Conservation (phyloP, 92 coral and sea anemone species). For the Heteractis magnifica region DNA sequence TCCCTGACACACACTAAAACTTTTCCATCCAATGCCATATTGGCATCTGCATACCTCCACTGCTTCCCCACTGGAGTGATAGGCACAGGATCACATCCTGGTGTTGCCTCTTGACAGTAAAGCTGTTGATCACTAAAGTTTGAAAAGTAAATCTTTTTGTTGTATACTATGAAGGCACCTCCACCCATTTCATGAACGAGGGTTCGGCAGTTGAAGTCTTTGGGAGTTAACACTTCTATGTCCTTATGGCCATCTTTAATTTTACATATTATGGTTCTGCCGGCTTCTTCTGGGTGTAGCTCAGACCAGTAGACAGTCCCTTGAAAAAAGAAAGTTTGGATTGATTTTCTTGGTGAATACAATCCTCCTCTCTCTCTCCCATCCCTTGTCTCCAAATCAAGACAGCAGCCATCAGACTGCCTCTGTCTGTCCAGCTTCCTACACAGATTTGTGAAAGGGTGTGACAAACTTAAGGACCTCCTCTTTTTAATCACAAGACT, state of each 20-base stretch:
- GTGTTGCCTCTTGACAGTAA: constrained; percentile 69
- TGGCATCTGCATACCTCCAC: constrained; percentile 93
- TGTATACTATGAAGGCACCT: constrained; percentile 84
- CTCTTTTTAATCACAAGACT: too few species aligned
- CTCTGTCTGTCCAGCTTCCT: too few species aligned
- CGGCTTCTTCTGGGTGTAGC: constrained; percentile 77
- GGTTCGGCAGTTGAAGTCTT: constrained; percentile 79
- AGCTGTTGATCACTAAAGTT: constrained; percentile 88
- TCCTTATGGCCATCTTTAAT: constrained; percentile 47
- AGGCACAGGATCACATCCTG: constrained; percentile 27
- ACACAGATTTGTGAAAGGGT: too few species aligned
- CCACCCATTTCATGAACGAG: constrained; percentile 97
- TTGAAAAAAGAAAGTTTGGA: constrained; percentile 9
- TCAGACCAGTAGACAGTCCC: constrained; percentile 91
- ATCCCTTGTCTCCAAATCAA: too few species aligned
- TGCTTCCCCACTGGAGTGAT: constrained; percentile 79
- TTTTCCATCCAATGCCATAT: constrained; percentile 42
- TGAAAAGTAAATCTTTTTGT: constrained; percentile 80
- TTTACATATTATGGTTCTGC: constrained; percentile 76
- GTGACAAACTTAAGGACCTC: too few species aligned
- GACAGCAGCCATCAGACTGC: too few species aligned
- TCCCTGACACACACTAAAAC: constrained; percentile 87
- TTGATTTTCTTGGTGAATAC: background rate
- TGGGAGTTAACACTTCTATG: constrained; percentile 62
- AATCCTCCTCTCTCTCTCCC: too few species aligned